Evolutionary conservation across 2,797 vertebrate species (phyloP).

Genomic region (Poeciliopsis gracilis): DNA sequence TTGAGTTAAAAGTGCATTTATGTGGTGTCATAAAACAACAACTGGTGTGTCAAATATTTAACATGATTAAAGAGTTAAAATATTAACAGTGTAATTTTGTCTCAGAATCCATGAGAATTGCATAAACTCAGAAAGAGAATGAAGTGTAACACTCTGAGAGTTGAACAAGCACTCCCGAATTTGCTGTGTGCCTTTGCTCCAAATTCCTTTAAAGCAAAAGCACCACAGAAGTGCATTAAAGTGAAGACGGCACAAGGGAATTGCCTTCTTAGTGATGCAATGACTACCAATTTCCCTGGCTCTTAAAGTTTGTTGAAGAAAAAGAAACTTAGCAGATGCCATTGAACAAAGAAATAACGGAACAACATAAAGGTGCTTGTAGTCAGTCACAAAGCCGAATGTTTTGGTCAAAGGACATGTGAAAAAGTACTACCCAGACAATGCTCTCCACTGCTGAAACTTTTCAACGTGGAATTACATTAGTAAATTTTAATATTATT

Average conservation of each 20-base stretch:
- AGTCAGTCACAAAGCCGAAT: neutral
- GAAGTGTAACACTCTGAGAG: too few relatives aligned
- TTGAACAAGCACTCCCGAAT: too few relatives aligned
- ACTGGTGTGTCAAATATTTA: neutral
- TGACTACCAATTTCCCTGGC: conserved; percentile 14
- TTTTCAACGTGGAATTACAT: neutral
- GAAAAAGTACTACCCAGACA: neutral
- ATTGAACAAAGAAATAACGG: conserved; percentile 16
- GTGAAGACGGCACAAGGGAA: conserved; percentile 18
- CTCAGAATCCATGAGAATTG: conserved; percentile 4
- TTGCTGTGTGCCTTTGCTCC: conserved; percentile 13
- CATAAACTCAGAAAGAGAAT: conserved; percentile 1
- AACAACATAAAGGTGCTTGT: conserved; percentile 7
- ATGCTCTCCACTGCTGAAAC: neutral
- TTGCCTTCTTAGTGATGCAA: conserved; percentile 21
- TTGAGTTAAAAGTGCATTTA: conserved; percentile 10
- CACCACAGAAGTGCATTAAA: conserved; percentile 32
- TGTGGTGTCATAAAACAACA: neutral
- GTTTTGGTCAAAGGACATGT: neutral
- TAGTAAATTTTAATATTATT: neutral
- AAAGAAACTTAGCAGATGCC: conserved; percentile 15
- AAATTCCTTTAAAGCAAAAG: conserved; percentile 24
- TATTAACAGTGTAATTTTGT: conserved; percentile 16
- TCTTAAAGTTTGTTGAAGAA: conserved; percentile 8
- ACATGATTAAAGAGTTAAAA: conserved; percentile 6